Conservation (phyloP, 2,113 vertebrate genomes). For the Hyaena hyaena region DNA sequence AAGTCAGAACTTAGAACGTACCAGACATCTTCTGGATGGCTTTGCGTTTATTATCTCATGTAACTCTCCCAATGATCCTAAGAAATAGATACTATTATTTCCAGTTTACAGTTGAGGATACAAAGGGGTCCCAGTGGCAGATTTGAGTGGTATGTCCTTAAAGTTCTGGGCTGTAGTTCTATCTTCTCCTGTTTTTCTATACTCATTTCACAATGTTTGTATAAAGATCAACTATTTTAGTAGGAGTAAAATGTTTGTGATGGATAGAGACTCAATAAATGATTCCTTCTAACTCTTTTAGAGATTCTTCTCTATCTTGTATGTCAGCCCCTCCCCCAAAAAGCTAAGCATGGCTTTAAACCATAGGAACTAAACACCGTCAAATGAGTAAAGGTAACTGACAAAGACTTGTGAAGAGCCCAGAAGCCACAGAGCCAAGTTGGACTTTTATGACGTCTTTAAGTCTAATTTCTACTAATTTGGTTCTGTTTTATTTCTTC, state of each 20-base stretch:
- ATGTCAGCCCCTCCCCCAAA: not conserved
- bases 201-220: not conserved
- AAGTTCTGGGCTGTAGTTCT: not conserved
- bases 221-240: not conserved
- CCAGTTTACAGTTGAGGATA: not conserved
- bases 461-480: not conserved
- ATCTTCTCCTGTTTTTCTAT: not conserved
- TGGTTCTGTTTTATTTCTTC: constrained; percentile 11
- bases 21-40: not conserved
- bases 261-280: not conserved
- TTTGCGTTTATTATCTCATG: not conserved
- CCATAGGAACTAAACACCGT: not conserved
- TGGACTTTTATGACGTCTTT: not conserved
- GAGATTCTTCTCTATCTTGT: not conserved
- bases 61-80: not conserved
- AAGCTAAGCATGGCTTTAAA: not conserved
- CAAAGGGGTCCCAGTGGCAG: not conserved
- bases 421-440: not conserved
- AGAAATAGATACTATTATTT: not conserved
- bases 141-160: not conserved
- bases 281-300: not conserved
- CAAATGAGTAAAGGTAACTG: not conserved
- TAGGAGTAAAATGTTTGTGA: not conserved
- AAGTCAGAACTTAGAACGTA: not conserved
- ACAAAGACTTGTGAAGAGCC: not conserved